These are phyloP conservation scores for Gila orcuttii DNA, from an alignment of 2,113 vertebrate genomes.

Conservation along the genomic window DNA sequence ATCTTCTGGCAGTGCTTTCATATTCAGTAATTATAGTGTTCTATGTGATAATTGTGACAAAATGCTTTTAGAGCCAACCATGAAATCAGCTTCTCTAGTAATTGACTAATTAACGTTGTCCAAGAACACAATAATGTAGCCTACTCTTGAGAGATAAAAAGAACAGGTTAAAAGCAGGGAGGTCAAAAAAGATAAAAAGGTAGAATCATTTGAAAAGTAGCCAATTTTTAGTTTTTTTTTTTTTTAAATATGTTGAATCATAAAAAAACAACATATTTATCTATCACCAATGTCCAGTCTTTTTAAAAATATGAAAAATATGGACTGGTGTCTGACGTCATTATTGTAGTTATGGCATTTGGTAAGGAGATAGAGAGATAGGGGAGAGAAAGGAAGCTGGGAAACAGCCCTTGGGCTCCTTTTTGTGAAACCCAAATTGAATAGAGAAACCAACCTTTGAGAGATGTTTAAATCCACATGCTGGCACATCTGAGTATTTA, in stretches of 20 bases:
- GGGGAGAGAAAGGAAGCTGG: not conserved
- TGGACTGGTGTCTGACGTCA: not conserved
- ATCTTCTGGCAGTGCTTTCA: conserved; percentile 8
- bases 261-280: not conserved
- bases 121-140: not conserved
- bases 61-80: conserved; percentile 1
- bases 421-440: not conserved
- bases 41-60: not conserved
- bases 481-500: not conserved
- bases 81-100: not conserved
- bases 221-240: too few relatives aligned
- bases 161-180: not conserved
- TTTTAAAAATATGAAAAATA: not conserved
- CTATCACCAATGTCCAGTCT: not conserved
- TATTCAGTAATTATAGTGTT: conserved; percentile 15
- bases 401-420: not conserved
- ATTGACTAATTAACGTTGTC: conserved; percentile 13
- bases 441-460: not conserved
- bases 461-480: conserved; percentile 18
- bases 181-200: conserved; percentile 5
- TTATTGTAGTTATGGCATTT: not conserved
- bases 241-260: not conserved
- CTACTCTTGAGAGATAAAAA: conserved; percentile 18
- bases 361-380: not conserved
- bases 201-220: not conserved